Evolutionary conservation across 92 coral and sea anemone genomes (phyloP).

Genomic region (Epizoanthus stellaris): DNA sequence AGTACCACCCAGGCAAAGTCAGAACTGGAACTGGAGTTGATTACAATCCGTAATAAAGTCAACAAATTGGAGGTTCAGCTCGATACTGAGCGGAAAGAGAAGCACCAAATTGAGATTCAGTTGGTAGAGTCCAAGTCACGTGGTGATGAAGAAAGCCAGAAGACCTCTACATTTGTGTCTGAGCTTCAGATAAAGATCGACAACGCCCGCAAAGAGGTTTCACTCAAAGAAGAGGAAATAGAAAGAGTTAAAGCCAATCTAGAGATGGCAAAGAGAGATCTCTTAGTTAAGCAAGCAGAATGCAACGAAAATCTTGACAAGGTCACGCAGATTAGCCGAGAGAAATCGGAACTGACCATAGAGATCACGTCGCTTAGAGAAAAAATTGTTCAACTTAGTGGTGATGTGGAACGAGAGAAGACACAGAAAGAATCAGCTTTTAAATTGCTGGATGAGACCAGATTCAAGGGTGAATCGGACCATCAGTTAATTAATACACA

Average conservation of each 20-base stretch:
- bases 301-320: conserved; percentile 75
- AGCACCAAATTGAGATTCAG: conserved; percentile 69
- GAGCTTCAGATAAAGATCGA: conserved; percentile 83
- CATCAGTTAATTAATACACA: conserved; percentile 68
- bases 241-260: conserved; percentile 80
- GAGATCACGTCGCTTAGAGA: conserved; percentile 90
- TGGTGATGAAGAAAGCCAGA: conserved; percentile 70
- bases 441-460: conserved; percentile 60
- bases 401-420: conserved; percentile 77
- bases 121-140: conserved; percentile 67
- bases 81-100: conserved; percentile 71
- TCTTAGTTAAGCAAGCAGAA: conserved; percentile 84
- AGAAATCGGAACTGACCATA: conserved; percentile 90
- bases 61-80: conserved; percentile 72
- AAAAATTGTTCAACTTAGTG: conserved; percentile 73
- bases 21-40: conserved; percentile 74
- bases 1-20: conserved; percentile 66
- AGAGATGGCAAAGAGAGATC: conserved; percentile 80
- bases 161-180: conserved; percentile 69
- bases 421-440: conserved; percentile 63
- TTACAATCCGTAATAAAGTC: conserved; percentile 69
- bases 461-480: conserved; percentile 74
- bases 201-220: conserved; percentile 80
- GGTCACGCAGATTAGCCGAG: conserved; percentile 79
- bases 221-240: conserved; percentile 82